Conservation (phyloP, 1,140 invertebrate genomes). For the Eupristina koningsbergeri region DNA sequence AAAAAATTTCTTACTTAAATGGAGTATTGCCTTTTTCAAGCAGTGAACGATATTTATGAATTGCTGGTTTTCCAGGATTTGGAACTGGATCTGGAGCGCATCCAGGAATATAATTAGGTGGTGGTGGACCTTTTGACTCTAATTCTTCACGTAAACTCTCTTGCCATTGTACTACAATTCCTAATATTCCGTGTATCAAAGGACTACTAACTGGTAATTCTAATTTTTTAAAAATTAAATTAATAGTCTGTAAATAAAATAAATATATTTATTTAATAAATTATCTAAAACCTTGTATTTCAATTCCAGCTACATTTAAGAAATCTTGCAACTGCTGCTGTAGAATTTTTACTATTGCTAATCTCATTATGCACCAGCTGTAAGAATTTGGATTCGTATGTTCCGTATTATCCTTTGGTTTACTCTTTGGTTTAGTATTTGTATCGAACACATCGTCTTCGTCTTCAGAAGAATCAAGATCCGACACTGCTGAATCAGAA, state of each 20-base stretch:
- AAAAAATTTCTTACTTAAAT: conserved; percentile 80
- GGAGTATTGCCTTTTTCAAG: conserved; percentile 96
- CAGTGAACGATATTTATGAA: conserved; percentile 93
- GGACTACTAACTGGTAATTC: conserved; percentile 96
- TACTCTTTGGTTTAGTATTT: conserved; percentile 73
- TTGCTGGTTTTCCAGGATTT: conserved; percentile 86
- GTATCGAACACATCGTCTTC: conserved; percentile 85
- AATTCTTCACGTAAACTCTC: conserved; percentile 85
- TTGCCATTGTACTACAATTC: conserved; percentile 91
- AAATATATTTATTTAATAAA: not conserved
- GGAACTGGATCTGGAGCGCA: conserved; percentile 75
- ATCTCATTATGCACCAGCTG: conserved; percentile 94
- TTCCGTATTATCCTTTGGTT: conserved; percentile 83
- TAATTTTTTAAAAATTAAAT: conserved; percentile 57
- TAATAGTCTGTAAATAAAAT: not conserved
- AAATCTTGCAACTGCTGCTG: conserved; percentile 86
- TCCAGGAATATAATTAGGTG: conserved; percentile 87
- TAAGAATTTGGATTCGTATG: conserved; percentile 94
- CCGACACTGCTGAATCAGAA: conserved; percentile 85
- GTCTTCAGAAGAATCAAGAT: conserved; percentile 83
- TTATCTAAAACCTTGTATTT: conserved; percentile 83
- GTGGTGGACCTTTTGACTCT: conserved; percentile 81
- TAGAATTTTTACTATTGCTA: conserved; percentile 88
- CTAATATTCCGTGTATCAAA: conserved; percentile 89
- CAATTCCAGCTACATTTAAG: conserved; percentile 89